phyloP scores from a whole-genome alignment of 2,113 vertebrate genomes.

The Caranx melampygus region DNA sequence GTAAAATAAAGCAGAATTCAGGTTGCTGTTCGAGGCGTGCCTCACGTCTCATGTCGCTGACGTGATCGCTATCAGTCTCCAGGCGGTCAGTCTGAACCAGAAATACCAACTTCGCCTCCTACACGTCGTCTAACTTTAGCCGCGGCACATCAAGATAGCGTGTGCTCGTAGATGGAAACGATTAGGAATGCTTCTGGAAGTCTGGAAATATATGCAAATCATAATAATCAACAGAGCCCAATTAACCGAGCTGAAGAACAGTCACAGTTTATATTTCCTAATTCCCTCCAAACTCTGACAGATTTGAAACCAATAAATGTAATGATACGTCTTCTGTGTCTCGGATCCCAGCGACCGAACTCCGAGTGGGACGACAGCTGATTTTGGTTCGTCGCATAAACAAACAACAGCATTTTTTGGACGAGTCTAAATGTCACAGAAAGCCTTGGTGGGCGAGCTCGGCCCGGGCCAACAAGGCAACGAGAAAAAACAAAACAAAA shows the following conservation, averaged over 20 bases:
- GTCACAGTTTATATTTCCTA: conserved; percentile 4
- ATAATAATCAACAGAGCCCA: neutral
- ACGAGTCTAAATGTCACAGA: conserved; percentile 50
- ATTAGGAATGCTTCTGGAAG: conserved; percentile 3
- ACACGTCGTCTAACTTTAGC: conserved; percentile 45
- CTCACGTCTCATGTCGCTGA: neutral
- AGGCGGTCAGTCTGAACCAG: conserved; percentile 27
- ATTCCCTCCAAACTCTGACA: conserved; percentile 12
- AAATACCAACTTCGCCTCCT: conserved; percentile 25
- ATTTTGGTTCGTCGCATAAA: conserved; percentile 45
- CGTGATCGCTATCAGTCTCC: conserved; percentile 52
- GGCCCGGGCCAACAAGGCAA: neutral
- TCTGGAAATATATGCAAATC: conserved; percentile 7
- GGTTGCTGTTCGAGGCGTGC: conserved; percentile 2
- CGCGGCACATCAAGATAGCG: conserved; percentile 28
- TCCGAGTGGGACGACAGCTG: conserved; percentile 38
- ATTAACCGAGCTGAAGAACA: neutral
- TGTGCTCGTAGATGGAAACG: neutral
- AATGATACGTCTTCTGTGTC: conserved; percentile 31
- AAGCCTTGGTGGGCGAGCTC: conserved; percentile 37
- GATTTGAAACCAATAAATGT: conserved; percentile 20
- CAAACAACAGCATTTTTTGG: conserved; percentile 57
- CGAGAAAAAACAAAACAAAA: neutral
- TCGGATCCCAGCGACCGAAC: conserved; percentile 17
- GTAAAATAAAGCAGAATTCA: neutral